Evolutionary conservation across 2,888 invertebrate genomes (phyloP), one percentile per base, ranked within the genome.

Genomic region (Euzetes globulus): DNA sequence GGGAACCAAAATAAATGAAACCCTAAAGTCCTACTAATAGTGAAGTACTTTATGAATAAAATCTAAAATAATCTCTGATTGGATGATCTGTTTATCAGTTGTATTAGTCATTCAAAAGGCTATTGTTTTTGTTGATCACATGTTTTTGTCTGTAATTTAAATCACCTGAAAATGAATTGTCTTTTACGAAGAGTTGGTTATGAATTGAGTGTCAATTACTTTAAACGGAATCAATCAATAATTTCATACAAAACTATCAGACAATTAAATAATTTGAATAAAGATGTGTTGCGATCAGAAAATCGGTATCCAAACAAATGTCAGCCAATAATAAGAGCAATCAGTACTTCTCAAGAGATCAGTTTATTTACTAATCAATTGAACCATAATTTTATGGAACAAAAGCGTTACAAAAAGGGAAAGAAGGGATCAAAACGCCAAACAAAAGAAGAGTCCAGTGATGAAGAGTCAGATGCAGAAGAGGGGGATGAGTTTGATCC

Each of bases 391-490:
- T 22, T 68, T 22, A 11, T 68, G 17, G 25, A 41, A 22, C 68
- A 68, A 41, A 72, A 72, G 60, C 58, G 60, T 13, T 27, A 15
- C 29, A 72, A 72, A 60, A 71, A 70, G 17, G 25, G 29, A 37
- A 37, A 55, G 37, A 71, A 33, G 29, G 58, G 45, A n/a, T 47
- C 63, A 11, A 50, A 71, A 65, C 17, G 45, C 13, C 25, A 73
- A 15, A 19, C 17, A 11, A 50, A 75, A 37, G 73, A 74, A 6
- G 65, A 72, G 33, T 33, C 68, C 13, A 72, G 68, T 17, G 75
- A 76, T 68, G 72, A 72, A 47, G 65, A 65, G 37, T 63, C 41
- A 11, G 75, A 65, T 41, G 50, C 25, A 65, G 47, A 76, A 6
- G 65, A 41, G 13, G 25, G 29, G 19, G 33, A 19, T 33, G 72